These are phyloP conservation scores for Malachius bipustulatus DNA, from an alignment of 2,888 invertebrate genomes.

Conservation along the genomic window DNA sequence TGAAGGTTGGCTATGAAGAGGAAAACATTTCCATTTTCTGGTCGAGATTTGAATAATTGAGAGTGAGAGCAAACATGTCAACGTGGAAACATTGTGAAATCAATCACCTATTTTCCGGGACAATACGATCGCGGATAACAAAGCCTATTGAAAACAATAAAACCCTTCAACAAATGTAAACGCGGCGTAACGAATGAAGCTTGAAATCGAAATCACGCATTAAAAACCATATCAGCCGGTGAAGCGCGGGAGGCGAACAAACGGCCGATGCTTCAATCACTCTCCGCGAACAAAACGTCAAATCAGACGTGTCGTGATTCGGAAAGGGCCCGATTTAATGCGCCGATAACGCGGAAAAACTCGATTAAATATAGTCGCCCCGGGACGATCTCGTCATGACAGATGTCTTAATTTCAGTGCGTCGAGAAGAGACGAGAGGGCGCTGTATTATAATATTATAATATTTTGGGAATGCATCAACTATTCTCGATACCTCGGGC, in stretches of 20 bases:
- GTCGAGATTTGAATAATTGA: no score
- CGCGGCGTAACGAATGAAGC: slow-evolving; percentile 4
- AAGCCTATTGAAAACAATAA: neutral
- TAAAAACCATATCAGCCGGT: slow-evolving; percentile 23
- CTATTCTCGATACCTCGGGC: slow-evolving; percentile 35
- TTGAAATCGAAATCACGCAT: neutral
- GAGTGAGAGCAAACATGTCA: no score
- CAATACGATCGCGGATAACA: no score
- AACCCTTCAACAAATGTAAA: neutral
- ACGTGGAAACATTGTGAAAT: no score
- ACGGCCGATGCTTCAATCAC: slow-evolving; percentile 18
- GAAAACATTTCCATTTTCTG: no score
- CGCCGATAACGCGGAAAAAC: slow-evolving; percentile 13
- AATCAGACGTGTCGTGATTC: slow-evolving; percentile 5
- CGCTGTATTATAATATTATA: no score
- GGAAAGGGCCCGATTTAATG: slow-evolving; percentile 1
- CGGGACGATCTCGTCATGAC: no score
- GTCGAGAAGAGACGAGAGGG: no score
- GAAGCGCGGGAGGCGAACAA: slow-evolving; percentile 19
- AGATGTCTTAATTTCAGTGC: no score
- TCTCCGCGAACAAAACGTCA: slow-evolving; percentile 4
- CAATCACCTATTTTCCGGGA: no score
- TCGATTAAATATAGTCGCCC: no score
- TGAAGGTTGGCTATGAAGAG: no score
- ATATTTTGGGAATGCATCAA: slow-evolving; percentile 18